Evolutionary conservation across 2,113 vertebrate species (phyloP).

Genomic region (Macquaria australasica): DNA sequence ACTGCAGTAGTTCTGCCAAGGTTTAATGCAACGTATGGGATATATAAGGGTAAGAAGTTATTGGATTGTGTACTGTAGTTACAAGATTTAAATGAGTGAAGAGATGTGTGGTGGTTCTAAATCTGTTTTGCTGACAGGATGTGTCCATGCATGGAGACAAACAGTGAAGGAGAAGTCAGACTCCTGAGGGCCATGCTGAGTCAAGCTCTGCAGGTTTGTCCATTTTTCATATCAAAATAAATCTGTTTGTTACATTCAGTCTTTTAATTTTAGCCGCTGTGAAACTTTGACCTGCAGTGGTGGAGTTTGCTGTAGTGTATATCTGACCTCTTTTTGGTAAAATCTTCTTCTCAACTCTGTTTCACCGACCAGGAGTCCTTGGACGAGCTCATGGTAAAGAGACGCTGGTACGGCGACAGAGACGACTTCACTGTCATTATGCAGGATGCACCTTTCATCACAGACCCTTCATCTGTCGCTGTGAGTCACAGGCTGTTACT

Average conservation of each 20-base stretch:
- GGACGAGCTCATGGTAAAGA: constrained; percentile 71
- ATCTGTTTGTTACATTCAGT: not conserved
- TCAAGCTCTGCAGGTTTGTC: constrained; percentile 75
- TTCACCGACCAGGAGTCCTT: constrained; percentile 72
- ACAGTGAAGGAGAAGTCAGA: constrained; percentile 55
- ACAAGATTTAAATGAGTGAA: not conserved
- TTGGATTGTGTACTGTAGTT: not conserved
- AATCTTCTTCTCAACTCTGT: not conserved
- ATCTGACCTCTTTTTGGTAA: not conserved
- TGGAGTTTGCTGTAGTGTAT: not conserved
- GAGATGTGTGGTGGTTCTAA: too few species aligned
- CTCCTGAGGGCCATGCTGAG: constrained; percentile 64
- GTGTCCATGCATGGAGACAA: constrained; percentile 54
- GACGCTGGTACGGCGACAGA: constrained; percentile 72
- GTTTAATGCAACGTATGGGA: too few species aligned
- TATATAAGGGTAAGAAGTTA: too few species aligned
- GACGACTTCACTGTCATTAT: constrained; percentile 87
- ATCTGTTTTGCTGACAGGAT: constrained; percentile 49
- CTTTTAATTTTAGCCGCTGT: not conserved
- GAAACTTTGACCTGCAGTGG: not conserved
- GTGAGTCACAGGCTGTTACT: constrained; percentile 56
- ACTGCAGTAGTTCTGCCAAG: too few species aligned
- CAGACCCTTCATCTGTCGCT: constrained; percentile 24
- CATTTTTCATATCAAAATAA: not conserved
- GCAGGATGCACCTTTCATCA: constrained; percentile 80